These are phyloP conservation scores for Thalpophila matura DNA, from an alignment of 2,888 invertebrate genomes.

Conservation along the genomic window DNA sequence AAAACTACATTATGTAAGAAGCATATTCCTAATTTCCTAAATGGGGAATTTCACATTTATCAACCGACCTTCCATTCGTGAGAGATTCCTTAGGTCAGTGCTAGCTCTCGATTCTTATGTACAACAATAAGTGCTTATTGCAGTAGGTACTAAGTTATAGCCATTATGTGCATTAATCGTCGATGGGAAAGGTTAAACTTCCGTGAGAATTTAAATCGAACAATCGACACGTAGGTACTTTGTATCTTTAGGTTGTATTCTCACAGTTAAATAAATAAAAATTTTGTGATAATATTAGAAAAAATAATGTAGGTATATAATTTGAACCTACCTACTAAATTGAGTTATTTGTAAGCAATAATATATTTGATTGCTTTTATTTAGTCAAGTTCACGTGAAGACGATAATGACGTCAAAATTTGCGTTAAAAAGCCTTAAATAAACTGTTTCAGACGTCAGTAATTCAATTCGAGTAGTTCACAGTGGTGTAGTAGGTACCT, in stretches of 20 bases:
- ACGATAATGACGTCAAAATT: conserved; percentile 31
- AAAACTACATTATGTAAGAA: conserved; percentile 12
- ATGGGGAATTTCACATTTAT: not conserved
- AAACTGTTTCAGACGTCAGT: conserved; percentile 41
- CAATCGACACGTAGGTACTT: conserved; percentile 59
- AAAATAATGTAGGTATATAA: not conserved
- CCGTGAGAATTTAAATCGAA: conserved; percentile 80
- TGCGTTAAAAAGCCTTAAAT: conserved; percentile 21
- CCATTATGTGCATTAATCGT: conserved; percentile 58
- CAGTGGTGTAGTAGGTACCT: conserved; percentile 55
- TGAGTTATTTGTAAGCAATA: conserved; percentile 26
- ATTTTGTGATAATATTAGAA: too few relatives aligned
- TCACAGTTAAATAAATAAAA: conserved; percentile 38
- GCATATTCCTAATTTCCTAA: conserved; percentile 1
- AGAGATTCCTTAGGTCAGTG: conserved; percentile 51
- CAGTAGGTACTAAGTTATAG: conserved; percentile 56
- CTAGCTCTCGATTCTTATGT: conserved; percentile 42
- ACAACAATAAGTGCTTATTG: conserved; percentile 56
- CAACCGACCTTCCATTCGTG: conserved; percentile 12
- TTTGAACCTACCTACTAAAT: conserved; percentile 22
- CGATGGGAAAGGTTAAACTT: conserved; percentile 81
- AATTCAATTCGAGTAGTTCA: conserved; percentile 65
- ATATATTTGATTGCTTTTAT: conserved; percentile 23
- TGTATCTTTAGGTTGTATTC: conserved; percentile 47
- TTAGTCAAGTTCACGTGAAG: conserved; percentile 49